Evolutionary conservation across 2,797 vertebrate species (phyloP), one percentile per base, ranked within the genome.

Genomic region (Coilia nasus): DNA sequence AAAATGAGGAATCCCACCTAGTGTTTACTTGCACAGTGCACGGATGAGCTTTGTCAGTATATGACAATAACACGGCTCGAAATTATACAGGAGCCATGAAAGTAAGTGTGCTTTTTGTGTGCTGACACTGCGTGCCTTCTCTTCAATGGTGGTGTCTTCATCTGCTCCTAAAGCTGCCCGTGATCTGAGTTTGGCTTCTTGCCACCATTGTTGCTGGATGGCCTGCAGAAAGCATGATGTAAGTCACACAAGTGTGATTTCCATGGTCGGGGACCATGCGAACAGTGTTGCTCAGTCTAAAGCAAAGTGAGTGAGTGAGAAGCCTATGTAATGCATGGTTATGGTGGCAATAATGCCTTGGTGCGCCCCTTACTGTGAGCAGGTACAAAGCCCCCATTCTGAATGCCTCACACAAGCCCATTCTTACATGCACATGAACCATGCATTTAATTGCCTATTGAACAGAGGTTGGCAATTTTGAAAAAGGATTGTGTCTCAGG

Each of bases 171-270:
- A 78, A 71, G 64, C 64, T 71, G 28, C 6, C 28, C 12, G 64
- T 19, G 71, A 78, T 41, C 71, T 9, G 71, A 44, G 17, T 78
- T 44, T 78, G 71, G 71, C 71, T 44, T 44, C 31, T 21, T 78
- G 71, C 71, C 71, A 78, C 71, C 71, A 78, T 78, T 78, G 71
- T 78, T 78, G 71, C 41, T 44, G 35, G 41, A 78, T 78, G 71
- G 15, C 71, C 71, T 44, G 71, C 71, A 21, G 17, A 44, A 78
- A 78, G 21, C 71, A 71, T 71, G 28, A 25, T 31, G 28, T 14
- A 44, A 41, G 71, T 21, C 6, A 44, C 0, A n/a, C 31, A 78
- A 78, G 71, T 78, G 31, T 78, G 5, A 21, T 21, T 21, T 12
- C 71, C 71, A 44, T 78, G 71, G 31, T 78, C 71, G 41, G 35